Evolutionary conservation across 2,888 invertebrate genomes (phyloP).

Genomic region (Pachymerium ferrugineum): DNA sequence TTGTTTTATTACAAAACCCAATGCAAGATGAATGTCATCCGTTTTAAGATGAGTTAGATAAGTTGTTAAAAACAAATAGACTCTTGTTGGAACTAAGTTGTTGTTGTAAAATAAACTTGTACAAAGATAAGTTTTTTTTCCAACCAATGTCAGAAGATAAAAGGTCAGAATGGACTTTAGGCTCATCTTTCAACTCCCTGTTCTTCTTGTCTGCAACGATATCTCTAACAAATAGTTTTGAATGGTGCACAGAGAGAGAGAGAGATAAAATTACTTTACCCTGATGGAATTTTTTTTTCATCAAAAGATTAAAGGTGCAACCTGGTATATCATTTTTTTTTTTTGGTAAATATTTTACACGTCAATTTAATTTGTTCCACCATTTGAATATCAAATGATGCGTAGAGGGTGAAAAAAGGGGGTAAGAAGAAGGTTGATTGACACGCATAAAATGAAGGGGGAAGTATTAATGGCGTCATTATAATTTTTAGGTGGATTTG

Average conservation of each 20-base stretch:
- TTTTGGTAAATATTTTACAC: too few species aligned
- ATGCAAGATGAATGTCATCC: neutral
- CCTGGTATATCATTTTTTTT: too few species aligned
- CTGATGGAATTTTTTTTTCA: too few species aligned
- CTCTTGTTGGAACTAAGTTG: too few species aligned
- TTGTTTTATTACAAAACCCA: conserved; percentile 7
- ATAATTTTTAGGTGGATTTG: too few species aligned
- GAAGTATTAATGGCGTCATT: conserved; percentile 6
- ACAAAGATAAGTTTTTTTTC: conserved; percentile 2
- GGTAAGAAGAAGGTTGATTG: neutral
- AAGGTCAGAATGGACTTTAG: neutral
- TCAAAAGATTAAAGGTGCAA: too few species aligned
- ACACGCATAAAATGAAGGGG: conserved; percentile 9
- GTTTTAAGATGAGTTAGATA: conserved; percentile 1
- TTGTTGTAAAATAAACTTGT: conserved; percentile 14
- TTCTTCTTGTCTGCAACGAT: neutral
- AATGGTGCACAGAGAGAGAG: neutral
- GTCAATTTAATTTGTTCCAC: neutral
- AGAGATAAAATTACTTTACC: neutral
- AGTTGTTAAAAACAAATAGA: conserved; percentile 15
- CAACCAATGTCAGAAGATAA: too few species aligned
- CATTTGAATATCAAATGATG: neutral
- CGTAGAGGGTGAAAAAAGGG: neutral
- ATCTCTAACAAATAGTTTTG: neutral
- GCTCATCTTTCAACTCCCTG: too few species aligned